These are phyloP conservation scores for Lateolabrax maculatus DNA, from an alignment of 2,797 vertebrate genomes.

Conservation along the genomic window DNA sequence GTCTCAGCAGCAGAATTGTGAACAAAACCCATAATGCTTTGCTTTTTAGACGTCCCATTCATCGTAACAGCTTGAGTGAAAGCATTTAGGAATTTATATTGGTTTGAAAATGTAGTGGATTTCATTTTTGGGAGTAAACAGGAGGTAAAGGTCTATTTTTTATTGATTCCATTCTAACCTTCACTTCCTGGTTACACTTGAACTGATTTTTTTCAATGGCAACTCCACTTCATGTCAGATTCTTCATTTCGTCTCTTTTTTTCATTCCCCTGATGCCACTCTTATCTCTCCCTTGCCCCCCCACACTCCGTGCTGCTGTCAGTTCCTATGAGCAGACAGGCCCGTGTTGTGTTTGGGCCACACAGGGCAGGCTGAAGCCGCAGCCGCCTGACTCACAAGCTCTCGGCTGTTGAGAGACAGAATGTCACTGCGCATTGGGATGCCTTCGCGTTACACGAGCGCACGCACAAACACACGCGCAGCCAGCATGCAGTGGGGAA, in stretches of 20 bases:
- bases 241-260: conserved; percentile 6
- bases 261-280: not conserved
- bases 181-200: not conserved
- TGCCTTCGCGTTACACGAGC: conserved; percentile 53
- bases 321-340: conserved; percentile 57
- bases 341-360: conserved; percentile 57
- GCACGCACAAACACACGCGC: conserved; percentile 9
- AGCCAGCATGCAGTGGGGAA: conserved; percentile 9
- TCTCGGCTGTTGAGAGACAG: conserved; percentile 74
- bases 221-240: conserved; percentile 20
- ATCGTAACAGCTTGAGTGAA: not conserved
- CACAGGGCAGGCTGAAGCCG: conserved; percentile 56
- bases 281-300: not conserved
- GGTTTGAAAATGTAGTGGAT: not conserved
- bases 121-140: not conserved
- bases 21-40: not conserved
- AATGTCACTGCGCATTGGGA: conserved; percentile 80
- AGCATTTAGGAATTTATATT: not conserved
- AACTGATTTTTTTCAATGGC: not conserved
- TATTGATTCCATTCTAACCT: conserved; percentile 1
- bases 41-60: not conserved
- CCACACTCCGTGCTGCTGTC: conserved; percentile 53
- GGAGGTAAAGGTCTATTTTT: not conserved
- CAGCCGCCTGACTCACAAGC: conserved; percentile 74
- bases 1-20: too few relatives aligned